Evolutionary conservation across 1,140 invertebrate genomes (phyloP).

Genomic region (Caenorhabditis tropicalis): DNA sequence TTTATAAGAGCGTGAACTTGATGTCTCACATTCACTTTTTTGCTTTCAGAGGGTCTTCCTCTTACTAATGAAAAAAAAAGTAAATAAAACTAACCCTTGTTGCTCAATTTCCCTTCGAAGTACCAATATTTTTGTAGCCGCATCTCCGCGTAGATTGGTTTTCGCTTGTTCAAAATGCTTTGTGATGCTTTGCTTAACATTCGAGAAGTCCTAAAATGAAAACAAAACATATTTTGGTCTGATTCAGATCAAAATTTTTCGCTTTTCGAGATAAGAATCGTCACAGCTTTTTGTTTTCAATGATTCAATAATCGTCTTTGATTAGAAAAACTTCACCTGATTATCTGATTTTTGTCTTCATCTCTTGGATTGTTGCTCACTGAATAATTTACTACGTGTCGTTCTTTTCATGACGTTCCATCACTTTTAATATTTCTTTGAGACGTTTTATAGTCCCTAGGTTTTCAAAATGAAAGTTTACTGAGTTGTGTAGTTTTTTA

Average conservation of each 20-base stretch:
- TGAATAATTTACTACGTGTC: background rate
- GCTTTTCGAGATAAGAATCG: too few species aligned
- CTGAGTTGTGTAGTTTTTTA: background rate
- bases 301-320: background rate
- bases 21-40: too few species aligned
- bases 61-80: too few species aligned
- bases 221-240: background rate
- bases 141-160: background rate
- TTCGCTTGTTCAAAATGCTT: background rate
- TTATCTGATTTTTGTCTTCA: background rate
- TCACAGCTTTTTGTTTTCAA: too few species aligned
- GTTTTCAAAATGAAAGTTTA: background rate
- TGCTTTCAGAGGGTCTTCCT: too few species aligned
- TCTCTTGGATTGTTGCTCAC: background rate
- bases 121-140: background rate
- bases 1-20: too few species aligned
- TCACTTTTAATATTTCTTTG: too few species aligned
- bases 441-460: too few species aligned
- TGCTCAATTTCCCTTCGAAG: constrained; percentile 30
- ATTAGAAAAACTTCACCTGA: background rate
- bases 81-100: constrained; percentile 15
- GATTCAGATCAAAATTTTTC: too few species aligned
- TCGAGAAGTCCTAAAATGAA: background rate
- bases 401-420: too few species aligned
- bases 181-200: background rate